Conservation (phyloP, 1,140 invertebrate genomes). For the Triops longicaudatus region DNA sequence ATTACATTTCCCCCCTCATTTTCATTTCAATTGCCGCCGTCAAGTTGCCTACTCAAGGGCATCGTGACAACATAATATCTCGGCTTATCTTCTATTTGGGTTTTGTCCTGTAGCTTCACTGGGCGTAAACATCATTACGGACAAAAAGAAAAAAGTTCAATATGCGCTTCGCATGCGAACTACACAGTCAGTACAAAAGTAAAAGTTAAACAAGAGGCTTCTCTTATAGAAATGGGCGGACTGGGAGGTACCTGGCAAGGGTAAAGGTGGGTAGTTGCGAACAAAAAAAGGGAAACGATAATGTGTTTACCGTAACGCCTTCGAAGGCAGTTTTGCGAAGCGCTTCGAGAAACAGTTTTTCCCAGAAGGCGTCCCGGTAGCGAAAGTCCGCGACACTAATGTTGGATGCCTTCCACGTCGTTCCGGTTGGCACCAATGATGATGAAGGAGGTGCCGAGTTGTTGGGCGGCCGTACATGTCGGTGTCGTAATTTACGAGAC, state of each 20-base stretch:
- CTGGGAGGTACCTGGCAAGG: neutral
- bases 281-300: constrained; percentile 15
- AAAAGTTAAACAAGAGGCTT: neutral
- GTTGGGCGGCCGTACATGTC: constrained; percentile 35
- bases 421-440: neutral
- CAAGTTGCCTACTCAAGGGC: too few relatives aligned
- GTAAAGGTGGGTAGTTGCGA: neutral
- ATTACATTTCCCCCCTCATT: too few relatives aligned
- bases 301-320: constrained; percentile 76
- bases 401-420: neutral
- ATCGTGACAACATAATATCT: too few relatives aligned
- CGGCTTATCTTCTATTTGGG: too few relatives aligned
- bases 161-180: neutral
- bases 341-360: constrained; percentile 73
- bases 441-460: neutral
- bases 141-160: neutral
- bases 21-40: too few relatives aligned
- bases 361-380: constrained; percentile 79
- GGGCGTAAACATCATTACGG: too few relatives aligned
- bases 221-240: neutral
- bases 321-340: constrained; percentile 84
- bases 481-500: constrained; percentile 53
- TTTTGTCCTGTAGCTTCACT: too few relatives aligned
- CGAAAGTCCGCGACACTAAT: constrained; percentile 63
- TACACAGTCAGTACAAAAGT: neutral